These are phyloP conservation scores for Pseudococcus viburni DNA, from an alignment of 2,888 invertebrate genomes.

Conservation along the genomic window DNA sequence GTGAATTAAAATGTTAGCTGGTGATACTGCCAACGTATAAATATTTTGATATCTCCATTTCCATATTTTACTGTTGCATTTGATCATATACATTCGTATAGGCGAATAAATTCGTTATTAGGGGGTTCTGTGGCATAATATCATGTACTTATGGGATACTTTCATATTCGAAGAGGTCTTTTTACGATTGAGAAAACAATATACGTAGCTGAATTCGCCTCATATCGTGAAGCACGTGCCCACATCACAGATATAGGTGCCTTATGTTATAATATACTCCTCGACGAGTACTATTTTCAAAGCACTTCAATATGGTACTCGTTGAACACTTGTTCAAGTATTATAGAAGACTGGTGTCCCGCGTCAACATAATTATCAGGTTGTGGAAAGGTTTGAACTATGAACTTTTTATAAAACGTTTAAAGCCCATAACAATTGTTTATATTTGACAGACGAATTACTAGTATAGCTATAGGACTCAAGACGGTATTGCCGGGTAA, in stretches of 20 bases:
- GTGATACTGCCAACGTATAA: not conserved
- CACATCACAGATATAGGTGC: not conserved
- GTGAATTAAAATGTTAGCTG: not conserved
- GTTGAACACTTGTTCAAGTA: constrained; percentile 45
- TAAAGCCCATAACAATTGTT: constrained; percentile 54
- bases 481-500: constrained; percentile 53
- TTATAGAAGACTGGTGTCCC: not conserved
- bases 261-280: constrained; percentile 2
- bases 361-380: constrained; percentile 27
- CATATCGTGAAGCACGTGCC: not conserved
- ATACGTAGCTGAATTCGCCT: not conserved
- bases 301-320: constrained; percentile 20
- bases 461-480: not conserved
- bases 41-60: constrained; percentile 27
- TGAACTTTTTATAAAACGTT: constrained; percentile 53
- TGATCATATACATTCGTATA: not conserved
- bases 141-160: not conserved
- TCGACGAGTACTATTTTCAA: constrained; percentile 29
- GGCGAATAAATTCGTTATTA: not conserved
- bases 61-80: not conserved
- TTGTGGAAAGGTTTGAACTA: constrained; percentile 57
- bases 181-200: too few relatives aligned
- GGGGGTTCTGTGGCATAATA: not conserved
- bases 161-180: too few relatives aligned
- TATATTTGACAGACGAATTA: constrained; percentile 63